Evolutionary conservation across 1,140 invertebrate species (phyloP).

Genomic region (Dendrolimus kikuchii): DNA sequence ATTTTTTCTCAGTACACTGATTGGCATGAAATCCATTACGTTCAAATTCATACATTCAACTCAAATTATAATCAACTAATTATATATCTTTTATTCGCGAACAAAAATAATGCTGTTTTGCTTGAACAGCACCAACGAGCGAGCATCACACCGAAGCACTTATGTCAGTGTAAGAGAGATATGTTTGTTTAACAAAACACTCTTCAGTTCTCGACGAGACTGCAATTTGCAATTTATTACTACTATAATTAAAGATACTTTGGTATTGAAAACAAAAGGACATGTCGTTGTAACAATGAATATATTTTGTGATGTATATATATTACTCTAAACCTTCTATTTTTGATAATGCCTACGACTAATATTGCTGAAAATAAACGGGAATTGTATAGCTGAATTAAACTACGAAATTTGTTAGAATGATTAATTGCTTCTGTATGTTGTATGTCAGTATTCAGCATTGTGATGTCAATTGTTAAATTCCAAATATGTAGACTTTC

Average conservation of each 20-base stretch:
- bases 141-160: too few relatives aligned
- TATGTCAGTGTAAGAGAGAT: too few relatives aligned
- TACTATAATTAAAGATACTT: too few relatives aligned
- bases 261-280: slow-evolving; percentile 59
- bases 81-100: too few relatives aligned
- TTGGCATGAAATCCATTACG: too few relatives aligned
- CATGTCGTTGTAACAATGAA: slow-evolving; percentile 59
- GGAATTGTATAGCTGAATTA: slow-evolving; percentile 59
- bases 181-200: not conserved
- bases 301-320: slow-evolving; percentile 72
- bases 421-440: slow-evolving; percentile 18
- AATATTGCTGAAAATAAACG: slow-evolving; percentile 54
- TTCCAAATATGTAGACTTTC: slow-evolving; percentile 2
- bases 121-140: too few relatives aligned
- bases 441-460: slow-evolving; percentile 22
- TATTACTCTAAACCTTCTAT: slow-evolving; percentile 69
- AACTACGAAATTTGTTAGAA: slow-evolving; percentile 18
- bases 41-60: too few relatives aligned
- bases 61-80: too few relatives aligned
- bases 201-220: slow-evolving; percentile 5
- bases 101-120: too few relatives aligned
- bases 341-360: slow-evolving; percentile 67
- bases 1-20: too few relatives aligned
- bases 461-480: slow-evolving; percentile 39
- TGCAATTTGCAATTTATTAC: too few relatives aligned